These are phyloP conservation scores for Oeneis ivallda DNA, from an alignment of 2,888 invertebrate genomes.

Conservation along the genomic window DNA sequence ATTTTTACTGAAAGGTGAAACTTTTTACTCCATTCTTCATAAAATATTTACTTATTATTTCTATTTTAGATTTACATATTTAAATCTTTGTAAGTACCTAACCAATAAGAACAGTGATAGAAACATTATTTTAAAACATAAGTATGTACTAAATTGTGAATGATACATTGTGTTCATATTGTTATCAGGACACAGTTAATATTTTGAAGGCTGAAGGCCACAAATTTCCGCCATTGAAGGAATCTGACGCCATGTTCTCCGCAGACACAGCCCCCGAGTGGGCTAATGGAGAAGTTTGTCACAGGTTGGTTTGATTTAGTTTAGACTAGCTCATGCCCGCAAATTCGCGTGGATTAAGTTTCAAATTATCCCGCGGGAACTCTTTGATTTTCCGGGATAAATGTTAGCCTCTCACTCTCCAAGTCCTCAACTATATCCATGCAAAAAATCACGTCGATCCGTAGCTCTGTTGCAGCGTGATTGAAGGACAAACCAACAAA, in stretches of 20 bases:
- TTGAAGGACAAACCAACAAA: no score
- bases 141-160: neutral
- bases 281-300: conserved; percentile 97
- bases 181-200: conserved; percentile 91
- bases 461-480: no score
- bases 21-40: neutral
- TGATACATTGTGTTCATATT: conserved; percentile 9
- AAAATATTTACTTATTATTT: neutral
- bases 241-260: conserved; percentile 99
- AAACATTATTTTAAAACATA: neutral
- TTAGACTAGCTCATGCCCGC: neutral
- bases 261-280: conserved; percentile 99
- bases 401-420: no score
- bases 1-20: neutral
- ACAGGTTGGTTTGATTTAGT: conserved; percentile 73
- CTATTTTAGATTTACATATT: neutral
- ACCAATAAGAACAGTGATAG: neutral
- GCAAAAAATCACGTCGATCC: no score
- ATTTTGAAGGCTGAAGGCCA: conserved; percentile 97
- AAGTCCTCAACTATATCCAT: no score
- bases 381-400: no score
- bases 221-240: conserved; percentile 93
- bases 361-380: no score
- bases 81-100: neutral
- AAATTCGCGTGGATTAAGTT: no score